Evolutionary conservation across 2,113 vertebrate species (phyloP).

Genomic region (Lanius collurio): DNA sequence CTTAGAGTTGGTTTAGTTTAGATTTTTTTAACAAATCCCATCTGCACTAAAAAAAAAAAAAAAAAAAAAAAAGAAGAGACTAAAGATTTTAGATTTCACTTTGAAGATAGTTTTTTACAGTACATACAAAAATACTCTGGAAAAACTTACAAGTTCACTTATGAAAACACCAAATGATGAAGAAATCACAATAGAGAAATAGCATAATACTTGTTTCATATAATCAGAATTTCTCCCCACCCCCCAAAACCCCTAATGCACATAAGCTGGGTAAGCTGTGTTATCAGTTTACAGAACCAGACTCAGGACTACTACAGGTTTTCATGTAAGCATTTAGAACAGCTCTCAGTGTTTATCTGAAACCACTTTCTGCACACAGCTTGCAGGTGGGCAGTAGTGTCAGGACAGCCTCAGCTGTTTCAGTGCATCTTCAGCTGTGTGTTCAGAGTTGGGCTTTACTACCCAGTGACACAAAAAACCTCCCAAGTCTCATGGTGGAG

Average conservation of each 20-base stretch:
- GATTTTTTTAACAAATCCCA: background rate
- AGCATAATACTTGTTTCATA: slow-evolving; percentile 48
- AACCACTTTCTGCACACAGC: slow-evolving; percentile 51
- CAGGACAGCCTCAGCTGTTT: slow-evolving; percentile 30
- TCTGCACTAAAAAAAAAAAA: background rate
- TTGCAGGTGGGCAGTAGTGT: background rate
- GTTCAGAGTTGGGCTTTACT: background rate
- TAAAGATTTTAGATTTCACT: slow-evolving; percentile 64
- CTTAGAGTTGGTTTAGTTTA: background rate
- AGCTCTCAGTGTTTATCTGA: slow-evolving; percentile 13
- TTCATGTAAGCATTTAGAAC: slow-evolving; percentile 18
- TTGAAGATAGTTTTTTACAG: slow-evolving; percentile 81
- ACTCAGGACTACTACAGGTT: slow-evolving; percentile 56
- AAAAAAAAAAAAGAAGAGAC: slow-evolving; percentile 2
- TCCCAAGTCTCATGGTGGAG: background rate
- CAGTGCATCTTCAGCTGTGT: slow-evolving; percentile 14
- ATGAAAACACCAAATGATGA: slow-evolving; percentile 66
- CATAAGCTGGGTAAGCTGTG: slow-evolving; percentile 53
- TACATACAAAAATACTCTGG: slow-evolving; percentile 98
- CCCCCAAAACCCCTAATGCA: slow-evolving; percentile 43
- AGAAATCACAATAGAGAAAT: slow-evolving; percentile 58
- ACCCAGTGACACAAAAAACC: slow-evolving; percentile 5
- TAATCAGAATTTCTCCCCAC: slow-evolving; percentile 40
- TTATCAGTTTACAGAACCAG: slow-evolving; percentile 53
- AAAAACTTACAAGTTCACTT: slow-evolving; percentile 81